phyloP scores from a whole-genome alignment of 1,140 invertebrate species.

The Euwallacea similis region DNA sequence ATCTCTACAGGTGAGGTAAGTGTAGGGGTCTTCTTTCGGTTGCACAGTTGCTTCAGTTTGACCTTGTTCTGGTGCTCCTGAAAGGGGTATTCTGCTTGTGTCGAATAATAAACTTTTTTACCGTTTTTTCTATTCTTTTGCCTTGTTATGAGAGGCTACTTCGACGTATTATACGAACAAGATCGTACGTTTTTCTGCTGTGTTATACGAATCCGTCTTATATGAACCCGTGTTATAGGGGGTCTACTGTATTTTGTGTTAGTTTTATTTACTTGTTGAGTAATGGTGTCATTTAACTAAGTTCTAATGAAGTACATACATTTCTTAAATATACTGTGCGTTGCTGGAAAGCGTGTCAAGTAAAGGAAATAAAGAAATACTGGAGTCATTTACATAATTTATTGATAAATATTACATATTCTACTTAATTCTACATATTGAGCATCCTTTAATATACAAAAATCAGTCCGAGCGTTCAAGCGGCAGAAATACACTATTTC shows the following conservation, averaged over 20 bases:
- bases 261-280: background rate
- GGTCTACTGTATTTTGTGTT: too few species aligned
- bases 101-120: too few species aligned
- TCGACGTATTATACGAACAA: too few species aligned
- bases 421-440: constrained; percentile 53
- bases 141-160: too few species aligned
- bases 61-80: constrained; percentile 12
- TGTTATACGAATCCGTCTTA: too few species aligned
- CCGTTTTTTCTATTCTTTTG: too few species aligned
- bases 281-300: background rate
- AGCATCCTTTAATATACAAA: constrained; percentile 55
- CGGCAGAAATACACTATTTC: constrained; percentile 46
- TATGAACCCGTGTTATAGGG: too few species aligned
- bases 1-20: constrained; percentile 4
- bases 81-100: background rate
- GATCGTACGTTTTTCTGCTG: too few species aligned
- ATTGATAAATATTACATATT: constrained; percentile 55
- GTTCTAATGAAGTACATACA: background rate
- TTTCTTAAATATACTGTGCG: background rate
- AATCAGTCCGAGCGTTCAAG: constrained; percentile 53
- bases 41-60: constrained; percentile 12
- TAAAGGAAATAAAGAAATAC: constrained; percentile 5
- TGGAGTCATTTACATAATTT: constrained; percentile 50
- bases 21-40: constrained; percentile 18
- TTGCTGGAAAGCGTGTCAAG: background rate